Percentiles rank a stretch among this genome's conserved stretches.
Evolutionary conservation across 1,140 invertebrate species (phyloP).

Genomic region (Drosophila leontia): DNA sequence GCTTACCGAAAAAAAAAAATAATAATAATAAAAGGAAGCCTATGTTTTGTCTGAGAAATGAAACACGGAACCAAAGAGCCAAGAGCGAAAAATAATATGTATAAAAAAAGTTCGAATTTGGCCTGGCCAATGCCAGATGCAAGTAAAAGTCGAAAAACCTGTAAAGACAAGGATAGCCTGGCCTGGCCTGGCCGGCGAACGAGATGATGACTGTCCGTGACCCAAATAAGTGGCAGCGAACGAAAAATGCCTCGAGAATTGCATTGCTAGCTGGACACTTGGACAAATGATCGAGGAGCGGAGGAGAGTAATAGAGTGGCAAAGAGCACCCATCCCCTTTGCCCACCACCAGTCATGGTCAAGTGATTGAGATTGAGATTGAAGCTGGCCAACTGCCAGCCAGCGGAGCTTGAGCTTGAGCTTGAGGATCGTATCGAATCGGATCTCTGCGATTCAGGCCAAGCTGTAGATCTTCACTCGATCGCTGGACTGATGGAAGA

Average conservation of each 20-base stretch:
- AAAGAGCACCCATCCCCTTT: not conserved
- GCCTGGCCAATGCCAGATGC: constrained; percentile 52
- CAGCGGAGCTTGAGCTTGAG: constrained; percentile 21
- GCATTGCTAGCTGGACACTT: constrained; percentile 26
- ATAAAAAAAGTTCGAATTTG: constrained; percentile 5
- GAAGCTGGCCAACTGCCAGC: constrained; percentile 25
- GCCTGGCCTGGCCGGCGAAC: constrained; percentile 29
- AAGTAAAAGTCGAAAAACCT: constrained; percentile 83
- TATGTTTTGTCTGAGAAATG: constrained; percentile 5
- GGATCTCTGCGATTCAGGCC: constrained; percentile 37
- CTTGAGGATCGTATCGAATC: constrained; percentile 27
- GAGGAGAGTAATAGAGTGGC: constrained; percentile 2
- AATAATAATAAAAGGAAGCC: constrained; percentile 11
- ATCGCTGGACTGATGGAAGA: constrained; percentile 12
- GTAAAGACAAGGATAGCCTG: constrained; percentile 34
- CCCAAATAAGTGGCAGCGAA: constrained; percentile 72
- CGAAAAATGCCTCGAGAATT: constrained; percentile 69
- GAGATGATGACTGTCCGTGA: constrained; percentile 78
- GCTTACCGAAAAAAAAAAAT: not conserved
- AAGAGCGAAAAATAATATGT: not conserved
- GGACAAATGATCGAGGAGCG: constrained; percentile 4
- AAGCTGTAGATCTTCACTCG: constrained; percentile 34
- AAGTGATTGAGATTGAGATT: constrained; percentile 45
- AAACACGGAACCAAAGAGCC: constrained; percentile 66
- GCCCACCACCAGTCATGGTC: constrained; percentile 13